A percentile compares a stretch with the other conserved stretches of the same genome.
Conservation (phyloP, 1,140 invertebrate species). For the Heliothis virescens region DNA sequence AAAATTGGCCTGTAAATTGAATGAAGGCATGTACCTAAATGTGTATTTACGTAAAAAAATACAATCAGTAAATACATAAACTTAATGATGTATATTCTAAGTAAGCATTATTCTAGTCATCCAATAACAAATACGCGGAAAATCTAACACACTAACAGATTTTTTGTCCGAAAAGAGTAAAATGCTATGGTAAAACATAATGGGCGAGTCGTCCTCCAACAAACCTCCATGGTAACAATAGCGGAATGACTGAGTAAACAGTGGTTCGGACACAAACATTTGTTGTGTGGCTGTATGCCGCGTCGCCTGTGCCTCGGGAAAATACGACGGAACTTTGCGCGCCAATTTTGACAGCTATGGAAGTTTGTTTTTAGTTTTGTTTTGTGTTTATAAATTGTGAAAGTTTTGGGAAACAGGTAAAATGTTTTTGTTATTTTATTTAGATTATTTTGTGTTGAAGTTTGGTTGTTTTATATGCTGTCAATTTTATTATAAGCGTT, state of each 20-base stretch:
- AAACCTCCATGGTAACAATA: conserved; percentile 43
- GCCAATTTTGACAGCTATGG: conserved; percentile 49
- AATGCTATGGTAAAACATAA: conserved; percentile 34
- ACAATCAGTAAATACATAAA: too few relatives aligned
- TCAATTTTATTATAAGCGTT: not conserved
- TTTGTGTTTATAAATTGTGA: conserved; percentile 17
- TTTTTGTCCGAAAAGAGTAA: conserved; percentile 34
- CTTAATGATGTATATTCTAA: too few relatives aligned
- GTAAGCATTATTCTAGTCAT: conserved; percentile 16
- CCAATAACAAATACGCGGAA: conserved; percentile 1
- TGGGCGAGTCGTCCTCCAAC: conserved; percentile 35
- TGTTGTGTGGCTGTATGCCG: conserved; percentile 44
- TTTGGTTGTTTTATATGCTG: not conserved
- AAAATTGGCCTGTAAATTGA: too few relatives aligned
- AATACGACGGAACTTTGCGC: conserved; percentile 37
- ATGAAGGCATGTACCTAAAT: too few relatives aligned
- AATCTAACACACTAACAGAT: not conserved
- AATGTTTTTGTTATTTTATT: not conserved
- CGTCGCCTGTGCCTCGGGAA: conserved; percentile 44
- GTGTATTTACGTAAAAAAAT: too few relatives aligned
- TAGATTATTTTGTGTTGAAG: conserved; percentile 1
- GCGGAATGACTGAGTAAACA: conserved; percentile 43
- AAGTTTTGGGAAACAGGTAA: conserved; percentile 29
- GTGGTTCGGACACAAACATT: conserved; percentile 45
- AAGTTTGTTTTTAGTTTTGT: conserved; percentile 35